These are phyloP conservation scores for Apis florea DNA, from an alignment of 1,140 invertebrate genomes.

Conservation along the genomic window DNA sequence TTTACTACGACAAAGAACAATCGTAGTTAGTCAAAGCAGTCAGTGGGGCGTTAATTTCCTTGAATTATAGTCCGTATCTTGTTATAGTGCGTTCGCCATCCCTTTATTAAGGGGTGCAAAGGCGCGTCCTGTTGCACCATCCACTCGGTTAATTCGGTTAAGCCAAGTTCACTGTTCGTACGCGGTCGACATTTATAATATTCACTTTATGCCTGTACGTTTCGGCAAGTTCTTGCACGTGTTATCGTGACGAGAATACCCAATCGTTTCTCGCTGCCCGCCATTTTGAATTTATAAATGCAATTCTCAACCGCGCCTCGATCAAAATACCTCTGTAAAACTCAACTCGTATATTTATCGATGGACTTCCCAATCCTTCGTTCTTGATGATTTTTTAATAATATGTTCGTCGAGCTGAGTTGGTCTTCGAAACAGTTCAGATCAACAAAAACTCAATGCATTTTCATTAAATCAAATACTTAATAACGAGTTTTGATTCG, in stretches of 20 bases:
- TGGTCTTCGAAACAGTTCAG: no score
- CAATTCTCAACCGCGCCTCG: background rate
- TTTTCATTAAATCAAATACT: no score
- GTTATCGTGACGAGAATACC: constrained; percentile 62
- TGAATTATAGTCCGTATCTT: constrained; percentile 11
- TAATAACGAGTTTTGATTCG: no score
- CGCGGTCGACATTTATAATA: constrained; percentile 65
- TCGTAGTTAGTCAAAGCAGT: constrained; percentile 1
- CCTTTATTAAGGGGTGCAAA: constrained; percentile 7
- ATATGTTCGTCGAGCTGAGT: no score
- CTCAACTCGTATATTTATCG: no score
- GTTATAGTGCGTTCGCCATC: constrained; percentile 8
- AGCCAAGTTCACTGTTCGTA: constrained; percentile 61
- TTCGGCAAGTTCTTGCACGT: constrained; percentile 60
- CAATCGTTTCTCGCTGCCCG: constrained; percentile 24
- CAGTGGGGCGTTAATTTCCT: constrained; percentile 15
- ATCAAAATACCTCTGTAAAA: no score
- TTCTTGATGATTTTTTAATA: no score
- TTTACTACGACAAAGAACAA: background rate
- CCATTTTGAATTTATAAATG: background rate
- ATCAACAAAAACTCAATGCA: no score
- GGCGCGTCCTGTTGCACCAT: constrained; percentile 9
- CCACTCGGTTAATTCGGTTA: constrained; percentile 58
- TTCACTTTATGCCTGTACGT: constrained; percentile 60
- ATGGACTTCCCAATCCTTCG: no score